These are phyloP conservation scores for Campoplex nolae DNA, from an alignment of 2,888 invertebrate species.

Conservation along the genomic window DNA sequence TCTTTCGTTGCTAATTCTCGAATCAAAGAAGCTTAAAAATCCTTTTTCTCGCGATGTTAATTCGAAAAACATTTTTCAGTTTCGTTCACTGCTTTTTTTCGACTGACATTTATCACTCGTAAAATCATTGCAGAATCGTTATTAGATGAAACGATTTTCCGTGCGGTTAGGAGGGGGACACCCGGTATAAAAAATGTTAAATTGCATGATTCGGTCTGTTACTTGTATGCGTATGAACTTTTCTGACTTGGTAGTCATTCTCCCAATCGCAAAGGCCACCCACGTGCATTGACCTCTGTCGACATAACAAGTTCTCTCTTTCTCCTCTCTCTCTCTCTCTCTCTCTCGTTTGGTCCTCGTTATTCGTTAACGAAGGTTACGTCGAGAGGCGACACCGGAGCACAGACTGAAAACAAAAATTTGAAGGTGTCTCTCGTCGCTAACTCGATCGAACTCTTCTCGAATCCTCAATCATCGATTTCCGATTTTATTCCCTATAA, in stretches of 20 bases:
- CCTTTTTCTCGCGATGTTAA: not conserved
- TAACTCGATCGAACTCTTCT: not conserved
- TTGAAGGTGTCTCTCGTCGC: constrained; percentile 21
- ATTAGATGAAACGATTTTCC: not conserved
- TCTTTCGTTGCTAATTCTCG: no score
- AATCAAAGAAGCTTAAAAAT: no score
- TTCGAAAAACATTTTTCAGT: no score
- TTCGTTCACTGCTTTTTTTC: no score
- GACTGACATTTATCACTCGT: no score
- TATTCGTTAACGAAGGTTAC: constrained; percentile 19
- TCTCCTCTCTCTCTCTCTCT: not conserved
- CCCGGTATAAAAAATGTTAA: not conserved
- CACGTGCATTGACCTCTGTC: constrained; percentile 56
- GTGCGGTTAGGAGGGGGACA: not conserved
- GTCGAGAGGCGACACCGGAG: not conserved
- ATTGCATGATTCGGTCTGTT: not conserved
- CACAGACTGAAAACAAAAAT: not conserved
- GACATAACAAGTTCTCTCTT: constrained; percentile 25
- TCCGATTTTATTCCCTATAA: not conserved
- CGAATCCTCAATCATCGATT: constrained; percentile 3
- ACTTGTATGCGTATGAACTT: not conserved
- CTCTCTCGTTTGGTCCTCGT: not conserved
- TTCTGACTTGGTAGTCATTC: constrained; percentile 14
- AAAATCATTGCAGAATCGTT: not conserved
- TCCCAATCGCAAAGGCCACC: constrained; percentile 41